These are phyloP conservation scores for Hypena proboscidalis DNA, from an alignment of 2,888 invertebrate genomes.

Conservation along the genomic window DNA sequence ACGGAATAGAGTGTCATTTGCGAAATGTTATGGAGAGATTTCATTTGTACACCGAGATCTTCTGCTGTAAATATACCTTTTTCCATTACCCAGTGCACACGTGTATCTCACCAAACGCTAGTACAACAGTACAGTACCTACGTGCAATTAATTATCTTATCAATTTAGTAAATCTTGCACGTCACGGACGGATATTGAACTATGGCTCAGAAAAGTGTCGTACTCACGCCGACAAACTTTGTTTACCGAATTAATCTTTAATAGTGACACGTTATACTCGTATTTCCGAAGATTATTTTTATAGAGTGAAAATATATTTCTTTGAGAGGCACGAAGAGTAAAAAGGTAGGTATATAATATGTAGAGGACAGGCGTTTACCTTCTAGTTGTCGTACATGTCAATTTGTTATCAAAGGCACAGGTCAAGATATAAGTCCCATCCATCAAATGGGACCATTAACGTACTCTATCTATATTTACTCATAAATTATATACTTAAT, in stretches of 20 bases:
- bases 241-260: slow-evolving; percentile 48
- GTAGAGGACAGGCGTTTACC: slow-evolving; percentile 14
- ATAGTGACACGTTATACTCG: slow-evolving; percentile 36
- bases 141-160: no score
- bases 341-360: no score
- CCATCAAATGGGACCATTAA: slow-evolving; percentile 27
- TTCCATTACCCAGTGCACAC: no score
- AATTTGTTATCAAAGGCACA: slow-evolving; percentile 17
- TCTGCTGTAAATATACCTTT: no score
- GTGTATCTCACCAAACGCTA: no score
- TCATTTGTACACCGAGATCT: no score
- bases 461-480: slow-evolving; percentile 25
- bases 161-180: slow-evolving; percentile 45
- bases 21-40: no score
- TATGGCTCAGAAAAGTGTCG: slow-evolving; percentile 47
- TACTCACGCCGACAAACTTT: slow-evolving; percentile 34
- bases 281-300: slow-evolving; percentile 15
- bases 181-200: slow-evolving; percentile 57
- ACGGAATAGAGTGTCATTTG: no score
- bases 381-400: slow-evolving; percentile 24
- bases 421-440: slow-evolving; percentile 27
- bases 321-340: no score
- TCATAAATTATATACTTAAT: slow-evolving; percentile 21
- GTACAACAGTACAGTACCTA: background rate
- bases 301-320: no score